These are phyloP conservation scores for Nowickia ferox DNA, from an alignment of 2,888 invertebrate species.

Conservation along the genomic window DNA sequence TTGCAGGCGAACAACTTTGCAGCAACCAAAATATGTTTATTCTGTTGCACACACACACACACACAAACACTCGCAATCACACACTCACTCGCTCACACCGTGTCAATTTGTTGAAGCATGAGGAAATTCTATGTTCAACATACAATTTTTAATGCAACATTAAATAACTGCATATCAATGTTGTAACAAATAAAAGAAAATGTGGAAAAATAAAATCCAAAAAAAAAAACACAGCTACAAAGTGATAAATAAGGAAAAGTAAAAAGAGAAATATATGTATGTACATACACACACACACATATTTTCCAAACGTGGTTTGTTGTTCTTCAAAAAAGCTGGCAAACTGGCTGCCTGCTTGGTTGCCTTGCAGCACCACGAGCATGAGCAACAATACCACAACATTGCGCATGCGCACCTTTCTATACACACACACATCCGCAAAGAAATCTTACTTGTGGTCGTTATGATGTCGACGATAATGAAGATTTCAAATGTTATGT, in stretches of 20 bases:
- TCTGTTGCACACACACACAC: not conserved
- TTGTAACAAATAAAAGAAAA: constrained; percentile 56
- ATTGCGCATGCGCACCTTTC: constrained; percentile 67
- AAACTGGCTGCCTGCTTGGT: constrained; percentile 10
- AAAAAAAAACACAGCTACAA: constrained; percentile 32
- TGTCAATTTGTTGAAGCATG: constrained; percentile 39
- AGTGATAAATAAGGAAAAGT: constrained; percentile 61
- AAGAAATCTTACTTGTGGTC: constrained; percentile 6
- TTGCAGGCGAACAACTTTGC: constrained; percentile 46
- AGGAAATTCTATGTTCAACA: constrained; percentile 64
- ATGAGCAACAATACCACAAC: constrained; percentile 36
- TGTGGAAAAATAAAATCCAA: constrained; percentile 43
- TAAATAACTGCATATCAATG: constrained; percentile 56
- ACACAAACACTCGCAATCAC: not conserved
- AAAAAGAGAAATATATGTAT: constrained; percentile 17
- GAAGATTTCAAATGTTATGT: constrained; percentile 57
- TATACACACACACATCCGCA: not conserved
- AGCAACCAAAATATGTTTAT: constrained; percentile 20
- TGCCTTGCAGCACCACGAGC: constrained; percentile 37
- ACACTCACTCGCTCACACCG: not conserved
- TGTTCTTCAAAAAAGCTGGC: constrained; percentile 34
- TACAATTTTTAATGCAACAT: constrained; percentile 50
- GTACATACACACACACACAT: no score
- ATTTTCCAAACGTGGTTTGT: constrained; percentile 41
- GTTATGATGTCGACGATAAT: constrained; percentile 32